Conservation (phyloP, 2,797 vertebrate species). For the Chlorospingus semifuscus region DNA sequence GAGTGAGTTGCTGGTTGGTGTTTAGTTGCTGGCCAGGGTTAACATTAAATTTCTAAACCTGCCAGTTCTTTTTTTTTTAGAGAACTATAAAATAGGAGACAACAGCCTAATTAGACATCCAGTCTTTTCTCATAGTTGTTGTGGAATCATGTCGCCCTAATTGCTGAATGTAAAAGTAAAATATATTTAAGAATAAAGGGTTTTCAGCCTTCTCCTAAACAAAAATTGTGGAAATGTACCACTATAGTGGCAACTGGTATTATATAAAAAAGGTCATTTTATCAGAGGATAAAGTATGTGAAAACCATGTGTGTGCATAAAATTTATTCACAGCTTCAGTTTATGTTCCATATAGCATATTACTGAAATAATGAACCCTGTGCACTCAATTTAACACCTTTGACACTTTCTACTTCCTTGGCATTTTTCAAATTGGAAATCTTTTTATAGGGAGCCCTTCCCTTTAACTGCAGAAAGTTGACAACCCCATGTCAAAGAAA, state of each 20-base stretch:
- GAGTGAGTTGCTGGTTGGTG: neutral
- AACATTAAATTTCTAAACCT: neutral
- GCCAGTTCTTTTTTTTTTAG: neutral
- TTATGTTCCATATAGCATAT: neutral
- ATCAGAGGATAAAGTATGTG: neutral
- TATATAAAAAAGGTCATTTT: neutral
- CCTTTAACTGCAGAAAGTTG: neutral
- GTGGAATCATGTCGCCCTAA: neutral
- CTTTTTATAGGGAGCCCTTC: neutral
- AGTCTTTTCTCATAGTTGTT: neutral
- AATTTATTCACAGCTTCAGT: neutral
- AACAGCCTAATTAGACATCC: neutral
- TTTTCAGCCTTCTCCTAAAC: neutral
- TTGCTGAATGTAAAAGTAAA: neutral
- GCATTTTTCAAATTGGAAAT: constrained; percentile 1
- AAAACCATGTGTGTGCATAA: neutral
- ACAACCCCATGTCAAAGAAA: neutral
- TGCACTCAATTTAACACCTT: neutral
- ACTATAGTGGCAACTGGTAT: neutral
- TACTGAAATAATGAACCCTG: neutral
- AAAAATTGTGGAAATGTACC: neutral
- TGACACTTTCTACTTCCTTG: neutral
- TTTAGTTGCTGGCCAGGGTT: neutral
- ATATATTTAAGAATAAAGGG: neutral
- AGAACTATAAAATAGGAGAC: neutral